Evolutionary conservation across 2,888 invertebrate species (phyloP), one percentile per base, ranked within the genome.

Genomic region (Erpobdella octoculata): DNA sequence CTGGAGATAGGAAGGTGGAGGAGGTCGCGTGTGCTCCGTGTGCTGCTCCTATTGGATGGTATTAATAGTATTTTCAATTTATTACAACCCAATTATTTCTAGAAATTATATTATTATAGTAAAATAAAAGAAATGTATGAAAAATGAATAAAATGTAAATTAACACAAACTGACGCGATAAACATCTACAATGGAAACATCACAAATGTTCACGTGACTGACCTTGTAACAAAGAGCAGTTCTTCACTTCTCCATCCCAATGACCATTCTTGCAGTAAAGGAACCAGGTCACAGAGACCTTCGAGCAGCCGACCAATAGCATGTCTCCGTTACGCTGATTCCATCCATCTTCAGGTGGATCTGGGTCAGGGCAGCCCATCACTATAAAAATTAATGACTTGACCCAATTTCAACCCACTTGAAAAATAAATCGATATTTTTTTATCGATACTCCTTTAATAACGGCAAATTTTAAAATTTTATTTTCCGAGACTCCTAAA

Each of bases 191-290:
- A 53, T 12, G 53, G 53, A 53, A n/a, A n/a, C n/a, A n/a, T n/a
- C 4, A 53, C 28, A 1, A 53, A 9, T 25, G 6, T 28, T 28
- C 53, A 8, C 41, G 18, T 12, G 53, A 53, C 53, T 53, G 21
- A 53, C 53, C 53, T 28, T 28, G 28, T 21, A 28, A 28, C 9
- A 28, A 12, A 21, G 53, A 53, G 65, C 73, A 73, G 68, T 73
- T 73, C 25, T 62, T 68, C 69, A 31, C 33, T 12, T 68, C 68
- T 31, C 73, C 73, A 8, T 36, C 48, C 73, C 73, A 73, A 38
- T 59, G 21, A 18, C 33, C 61, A 3, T 61, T 64, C 3, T 37
- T 38, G 61, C 73, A 73, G 61, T 36, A 61, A 38, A 73, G 41
- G 33, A 59, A 71, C 73, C 73, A 73, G 33, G 71, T 67, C 25